These are phyloP conservation scores for Meloidogyne hapla DNA, from an alignment of 1,140 invertebrate genomes.

Conservation along the genomic window DNA sequence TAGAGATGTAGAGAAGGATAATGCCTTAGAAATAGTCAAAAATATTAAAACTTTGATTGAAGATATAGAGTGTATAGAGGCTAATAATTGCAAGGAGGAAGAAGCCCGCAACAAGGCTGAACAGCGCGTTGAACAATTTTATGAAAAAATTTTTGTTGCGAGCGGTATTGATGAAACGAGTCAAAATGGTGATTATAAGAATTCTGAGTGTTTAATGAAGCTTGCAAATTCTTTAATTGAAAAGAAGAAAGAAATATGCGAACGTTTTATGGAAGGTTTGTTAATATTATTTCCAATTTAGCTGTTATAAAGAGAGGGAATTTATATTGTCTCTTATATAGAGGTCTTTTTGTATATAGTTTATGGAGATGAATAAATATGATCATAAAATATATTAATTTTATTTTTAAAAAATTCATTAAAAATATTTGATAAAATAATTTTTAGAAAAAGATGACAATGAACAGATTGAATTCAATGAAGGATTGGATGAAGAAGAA, in stretches of 20 bases:
- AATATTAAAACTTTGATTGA: constrained; percentile 7
- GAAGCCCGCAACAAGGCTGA: not conserved
- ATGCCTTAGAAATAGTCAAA: constrained; percentile 1
- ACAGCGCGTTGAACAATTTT: not conserved
- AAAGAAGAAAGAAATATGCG: not conserved
- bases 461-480: constrained; percentile 1
- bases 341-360: no score
- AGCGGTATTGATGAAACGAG: not conserved
- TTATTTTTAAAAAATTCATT: no score
- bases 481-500: not conserved
- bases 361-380: no score
- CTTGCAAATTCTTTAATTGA: not conserved
- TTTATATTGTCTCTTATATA: no score
- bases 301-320: no score
- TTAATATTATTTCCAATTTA: no score
- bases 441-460: constrained; percentile 1
- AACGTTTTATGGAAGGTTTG: not conserved
- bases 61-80: not conserved
- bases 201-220: not conserved
- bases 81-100: not conserved
- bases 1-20: not conserved
- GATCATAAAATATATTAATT: no score
- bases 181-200: not conserved
- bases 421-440: not conserved
- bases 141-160: not conserved